phyloP scores from a whole-genome alignment of 2,113 vertebrate genomes.

The Etheostoma spectabile region DNA sequence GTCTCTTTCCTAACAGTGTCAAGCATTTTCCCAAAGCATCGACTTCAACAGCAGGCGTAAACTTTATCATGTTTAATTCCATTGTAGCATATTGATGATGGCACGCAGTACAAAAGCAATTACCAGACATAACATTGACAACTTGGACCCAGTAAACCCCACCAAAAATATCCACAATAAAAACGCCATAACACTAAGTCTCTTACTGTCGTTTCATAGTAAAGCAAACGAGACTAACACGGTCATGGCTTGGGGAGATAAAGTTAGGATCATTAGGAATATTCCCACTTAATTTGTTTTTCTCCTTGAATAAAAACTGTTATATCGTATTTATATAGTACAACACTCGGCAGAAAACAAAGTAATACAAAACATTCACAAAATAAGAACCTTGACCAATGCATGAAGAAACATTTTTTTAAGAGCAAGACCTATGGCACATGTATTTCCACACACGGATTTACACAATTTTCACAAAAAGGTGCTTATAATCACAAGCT shows the following conservation, averaged over 20 bases:
- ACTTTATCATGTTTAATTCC: slow-evolving; percentile 86
- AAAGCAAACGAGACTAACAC: slow-evolving; percentile 36
- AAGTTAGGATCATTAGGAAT: slow-evolving; percentile 54
- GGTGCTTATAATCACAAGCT: slow-evolving; percentile 57
- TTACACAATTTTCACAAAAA: slow-evolving; percentile 50
- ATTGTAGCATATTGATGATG: slow-evolving; percentile 86
- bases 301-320: slow-evolving; percentile 63
- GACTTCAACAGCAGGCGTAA: slow-evolving; percentile 54
- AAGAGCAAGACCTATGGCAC: slow-evolving; percentile 57
- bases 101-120: slow-evolving; percentile 85
- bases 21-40: slow-evolving; percentile 12
- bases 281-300: slow-evolving; percentile 22
- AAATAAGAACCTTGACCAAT: slow-evolving; percentile 47
- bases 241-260: slow-evolving; percentile 16
- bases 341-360: slow-evolving; percentile 63
- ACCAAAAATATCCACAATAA: slow-evolving; percentile 33
- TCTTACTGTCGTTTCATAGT: slow-evolving; percentile 34
- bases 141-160: slow-evolving; percentile 73
- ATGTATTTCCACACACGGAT: slow-evolving; percentile 37
- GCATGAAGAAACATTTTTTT: slow-evolving; percentile 25
- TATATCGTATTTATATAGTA: slow-evolving; percentile 71
- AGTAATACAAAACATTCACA: slow-evolving; percentile 45
- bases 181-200: slow-evolving; percentile 30
- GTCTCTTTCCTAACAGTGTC: neutral
- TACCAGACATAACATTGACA: slow-evolving; percentile 68